phyloP scores from a whole-genome alignment of 2,888 invertebrate species.

The Holacanthella duospinosa region DNA sequence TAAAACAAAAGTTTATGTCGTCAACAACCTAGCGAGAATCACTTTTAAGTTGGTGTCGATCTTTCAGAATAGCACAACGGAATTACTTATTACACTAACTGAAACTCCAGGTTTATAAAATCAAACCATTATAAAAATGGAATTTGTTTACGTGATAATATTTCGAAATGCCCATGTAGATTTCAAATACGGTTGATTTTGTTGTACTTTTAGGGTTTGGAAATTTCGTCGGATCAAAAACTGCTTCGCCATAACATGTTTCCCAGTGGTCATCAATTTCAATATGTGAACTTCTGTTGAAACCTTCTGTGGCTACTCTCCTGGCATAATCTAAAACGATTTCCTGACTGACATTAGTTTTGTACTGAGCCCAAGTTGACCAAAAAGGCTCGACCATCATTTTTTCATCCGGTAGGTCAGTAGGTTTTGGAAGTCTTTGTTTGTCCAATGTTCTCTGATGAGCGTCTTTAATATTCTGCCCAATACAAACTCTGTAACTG shows the following conservation, averaged over 20 bases:
- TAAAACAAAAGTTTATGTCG: too few species aligned
- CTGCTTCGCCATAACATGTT: conserved; percentile 68
- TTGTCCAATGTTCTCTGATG: conserved; percentile 13
- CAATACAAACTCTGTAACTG: conserved; percentile 21
- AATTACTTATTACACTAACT: too few species aligned
- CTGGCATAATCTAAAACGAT: conserved; percentile 24
- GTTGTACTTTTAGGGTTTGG: conserved; percentile 44
- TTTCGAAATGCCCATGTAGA: too few species aligned
- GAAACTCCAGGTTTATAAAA: too few species aligned
- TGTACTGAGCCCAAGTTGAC: conserved; percentile 23
- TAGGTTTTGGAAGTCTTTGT: conserved; percentile 12
- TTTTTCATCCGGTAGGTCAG: conserved; percentile 14
- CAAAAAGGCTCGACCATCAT: conserved; percentile 20
- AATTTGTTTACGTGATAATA: too few species aligned
- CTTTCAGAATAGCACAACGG: too few species aligned
- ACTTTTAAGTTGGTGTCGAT: too few species aligned
- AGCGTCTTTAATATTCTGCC: conserved; percentile 18
- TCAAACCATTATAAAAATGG: too few species aligned
- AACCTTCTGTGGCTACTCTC: conserved; percentile 22
- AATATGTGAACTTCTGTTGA: conserved; percentile 46
- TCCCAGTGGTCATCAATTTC: conserved; percentile 88
- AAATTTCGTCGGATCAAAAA: conserved; percentile 59
- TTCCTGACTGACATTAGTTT: conserved; percentile 13
- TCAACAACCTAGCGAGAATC: too few species aligned
- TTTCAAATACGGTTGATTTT: too few species aligned